Percentiles rank a stretch among this genome's conserved stretches.
These are phyloP conservation scores for Lasioglossum baleicum DNA, from an alignment of 1,140 invertebrate genomes.

Conservation along the genomic window DNA sequence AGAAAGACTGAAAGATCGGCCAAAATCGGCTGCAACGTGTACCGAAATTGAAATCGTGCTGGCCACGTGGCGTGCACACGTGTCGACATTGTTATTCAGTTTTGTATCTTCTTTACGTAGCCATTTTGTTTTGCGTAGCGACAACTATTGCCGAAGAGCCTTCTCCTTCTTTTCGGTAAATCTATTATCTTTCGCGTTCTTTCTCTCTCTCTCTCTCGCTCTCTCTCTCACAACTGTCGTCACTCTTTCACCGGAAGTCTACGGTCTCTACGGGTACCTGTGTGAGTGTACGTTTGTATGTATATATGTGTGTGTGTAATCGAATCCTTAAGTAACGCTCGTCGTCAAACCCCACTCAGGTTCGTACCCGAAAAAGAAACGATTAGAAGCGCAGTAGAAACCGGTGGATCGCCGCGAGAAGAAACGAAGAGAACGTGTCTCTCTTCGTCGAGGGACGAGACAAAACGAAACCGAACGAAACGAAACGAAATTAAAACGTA, in stretches of 20 bases:
- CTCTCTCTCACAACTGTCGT: slow-evolving; percentile 6
- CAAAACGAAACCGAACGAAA: background rate
- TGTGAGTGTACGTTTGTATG: background rate
- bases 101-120: slow-evolving; percentile 29
- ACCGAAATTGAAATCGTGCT: no score
- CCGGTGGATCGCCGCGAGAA: background rate
- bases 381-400: background rate
- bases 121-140: slow-evolving; percentile 10
- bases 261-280: slow-evolving; percentile 2
- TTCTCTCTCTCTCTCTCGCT: slow-evolving; percentile 5
- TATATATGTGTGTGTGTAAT: background rate
- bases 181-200: background rate
- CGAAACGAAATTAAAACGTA: no score
- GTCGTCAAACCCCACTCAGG: no score
- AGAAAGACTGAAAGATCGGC: no score
- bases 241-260: background rate
- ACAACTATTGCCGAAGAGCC: slow-evolving; percentile 49
- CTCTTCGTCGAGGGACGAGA: background rate
- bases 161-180: slow-evolving; percentile 19
- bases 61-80: no score
- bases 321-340: background rate
- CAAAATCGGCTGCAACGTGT: no score
- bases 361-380: background rate
- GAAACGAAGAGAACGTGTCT: background rate
- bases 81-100: background rate